Base-by-base conservation (phyloP, 2,113 vertebrate genomes). In the Silurus meridionalis region DNA sequence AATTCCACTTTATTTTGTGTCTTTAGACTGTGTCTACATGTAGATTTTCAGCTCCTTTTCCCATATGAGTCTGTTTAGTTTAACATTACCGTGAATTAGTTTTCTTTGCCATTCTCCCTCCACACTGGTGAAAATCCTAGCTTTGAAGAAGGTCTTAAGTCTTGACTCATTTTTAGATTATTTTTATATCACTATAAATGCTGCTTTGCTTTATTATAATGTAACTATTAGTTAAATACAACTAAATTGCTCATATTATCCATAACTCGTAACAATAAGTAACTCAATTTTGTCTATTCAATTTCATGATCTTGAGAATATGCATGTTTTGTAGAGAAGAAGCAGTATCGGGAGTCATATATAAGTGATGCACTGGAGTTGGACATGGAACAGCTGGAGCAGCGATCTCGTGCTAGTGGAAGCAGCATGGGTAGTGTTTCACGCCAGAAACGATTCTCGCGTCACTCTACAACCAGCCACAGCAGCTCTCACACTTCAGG, bases 271-370 rank as follows among this genome's bases (percentile, higher is more conserved):
- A 0, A 37, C 37, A 60, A 37, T 5, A 80, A 58, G 7, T 17
- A 58, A 57, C 3, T 37, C 1, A 37, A 8, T 25, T 55, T 78
- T 57, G 7, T 25, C 13, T 57, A 8, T 4, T 19, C 15, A 57
- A 28, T 55, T 37, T 46, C 1, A 46, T 60, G 4, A 80, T 60
- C 3, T 4, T 46, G 57, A 80, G 60, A 46, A 46, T 69, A 50
- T 82, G 15, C 78, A 66, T 86, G 78, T 82, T 19, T 89, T 67
- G 0, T 94, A 99, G 98, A 99, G 90, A 99, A 99, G 94, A 99
- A 99, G 93, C 98, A 99, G 92, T 99, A 99, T 93, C 93, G 98
- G 0, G 98, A 99, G 89, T 99, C 98, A 0, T 99, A 99, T 93
- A 99, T 99, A 95, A 99, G 97, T 0, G 97, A 99, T 83, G 97